Evolutionary conservation across 2,888 invertebrate genomes (phyloP).

Genomic region (Drosophila mimetica): DNA sequence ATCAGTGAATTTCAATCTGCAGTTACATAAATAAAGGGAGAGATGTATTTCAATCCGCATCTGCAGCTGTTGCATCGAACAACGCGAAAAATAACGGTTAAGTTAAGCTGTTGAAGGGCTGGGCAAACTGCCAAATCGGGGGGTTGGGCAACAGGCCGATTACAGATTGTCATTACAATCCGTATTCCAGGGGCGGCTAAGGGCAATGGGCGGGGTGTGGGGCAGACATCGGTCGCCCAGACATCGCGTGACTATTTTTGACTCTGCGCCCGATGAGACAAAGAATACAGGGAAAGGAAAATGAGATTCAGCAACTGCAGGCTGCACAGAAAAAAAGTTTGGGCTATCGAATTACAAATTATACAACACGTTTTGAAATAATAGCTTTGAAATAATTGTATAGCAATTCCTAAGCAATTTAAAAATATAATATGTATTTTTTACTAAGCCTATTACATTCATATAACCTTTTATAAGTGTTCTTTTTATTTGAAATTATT

Average conservation of each 20-base stretch:
- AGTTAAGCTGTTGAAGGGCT: slow-evolving; percentile 6
- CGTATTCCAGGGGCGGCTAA: slow-evolving; percentile 4
- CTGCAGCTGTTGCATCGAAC: slow-evolving; percentile 31
- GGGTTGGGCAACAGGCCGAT: slow-evolving; percentile 41
- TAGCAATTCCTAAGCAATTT: too few relatives aligned
- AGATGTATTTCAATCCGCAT: not conserved
- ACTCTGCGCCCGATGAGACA: slow-evolving; percentile 12
- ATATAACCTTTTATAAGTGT: too few relatives aligned
- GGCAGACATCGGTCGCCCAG: slow-evolving; percentile 23
- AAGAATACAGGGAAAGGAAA: slow-evolving; percentile 29
- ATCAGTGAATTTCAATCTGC: not conserved
- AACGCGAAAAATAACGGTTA: slow-evolving; percentile 22
- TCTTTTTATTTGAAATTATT: too few relatives aligned
- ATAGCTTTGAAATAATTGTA: too few relatives aligned
- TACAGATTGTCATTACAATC: slow-evolving; percentile 30
- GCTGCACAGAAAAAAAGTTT: slow-evolving; percentile 16
- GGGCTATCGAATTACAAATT: not conserved
- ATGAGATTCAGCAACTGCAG: slow-evolving; percentile 45
- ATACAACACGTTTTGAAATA: too few relatives aligned
- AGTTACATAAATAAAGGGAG: not conserved
- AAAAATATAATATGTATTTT: too few relatives aligned
- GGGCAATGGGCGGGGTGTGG: slow-evolving; percentile 1
- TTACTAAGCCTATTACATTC: too few relatives aligned
- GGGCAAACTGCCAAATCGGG: slow-evolving; percentile 29
- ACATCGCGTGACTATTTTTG: slow-evolving; percentile 69